These are phyloP conservation scores for Hesperia comma DNA, from an alignment of 2,888 invertebrate species.

Conservation along the genomic window DNA sequence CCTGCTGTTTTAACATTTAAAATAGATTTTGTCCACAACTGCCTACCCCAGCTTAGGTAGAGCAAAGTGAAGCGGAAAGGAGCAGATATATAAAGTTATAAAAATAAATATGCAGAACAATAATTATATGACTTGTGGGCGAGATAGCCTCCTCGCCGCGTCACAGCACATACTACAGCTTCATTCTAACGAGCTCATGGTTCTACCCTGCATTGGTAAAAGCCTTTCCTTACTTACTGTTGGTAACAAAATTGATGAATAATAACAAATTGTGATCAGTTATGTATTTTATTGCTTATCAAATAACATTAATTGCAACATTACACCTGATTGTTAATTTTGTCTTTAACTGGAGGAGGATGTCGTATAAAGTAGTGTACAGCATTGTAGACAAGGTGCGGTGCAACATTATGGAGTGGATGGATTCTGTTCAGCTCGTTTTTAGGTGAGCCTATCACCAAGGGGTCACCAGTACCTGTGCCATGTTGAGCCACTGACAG, in stretches of 20 bases:
- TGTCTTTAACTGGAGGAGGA: constrained; percentile 74
- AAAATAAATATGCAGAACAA: too few species aligned
- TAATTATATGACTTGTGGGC: too few species aligned
- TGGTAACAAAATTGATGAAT: neutral
- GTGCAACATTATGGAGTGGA: constrained; percentile 92
- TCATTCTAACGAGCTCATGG: too few species aligned
- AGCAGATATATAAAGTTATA: too few species aligned
- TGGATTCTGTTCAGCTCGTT: constrained; percentile 91
- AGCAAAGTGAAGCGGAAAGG: too few species aligned
- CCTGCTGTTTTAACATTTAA: too few species aligned
- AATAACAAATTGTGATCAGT: neutral
- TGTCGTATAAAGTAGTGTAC: constrained; percentile 78
- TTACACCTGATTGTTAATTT: constrained; percentile 52
- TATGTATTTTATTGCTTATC: constrained; percentile 22
- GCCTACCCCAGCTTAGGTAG: too few species aligned
- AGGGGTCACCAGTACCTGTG: constrained; percentile 72
- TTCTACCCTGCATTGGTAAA: too few species aligned
- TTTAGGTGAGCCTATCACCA: constrained; percentile 85
- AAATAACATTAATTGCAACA: constrained; percentile 19
- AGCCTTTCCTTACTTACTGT: too few species aligned
- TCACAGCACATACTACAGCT: too few species aligned
- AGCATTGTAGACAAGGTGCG: constrained; percentile 83
- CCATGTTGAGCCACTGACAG: constrained; percentile 95
- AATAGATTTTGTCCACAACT: too few species aligned
- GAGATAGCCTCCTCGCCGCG: too few species aligned